A percentile compares a stretch with the other conserved stretches of the same genome.
Conservation (phyloP, 2,888 invertebrate genomes). For the Trimorus sp. region DNA sequence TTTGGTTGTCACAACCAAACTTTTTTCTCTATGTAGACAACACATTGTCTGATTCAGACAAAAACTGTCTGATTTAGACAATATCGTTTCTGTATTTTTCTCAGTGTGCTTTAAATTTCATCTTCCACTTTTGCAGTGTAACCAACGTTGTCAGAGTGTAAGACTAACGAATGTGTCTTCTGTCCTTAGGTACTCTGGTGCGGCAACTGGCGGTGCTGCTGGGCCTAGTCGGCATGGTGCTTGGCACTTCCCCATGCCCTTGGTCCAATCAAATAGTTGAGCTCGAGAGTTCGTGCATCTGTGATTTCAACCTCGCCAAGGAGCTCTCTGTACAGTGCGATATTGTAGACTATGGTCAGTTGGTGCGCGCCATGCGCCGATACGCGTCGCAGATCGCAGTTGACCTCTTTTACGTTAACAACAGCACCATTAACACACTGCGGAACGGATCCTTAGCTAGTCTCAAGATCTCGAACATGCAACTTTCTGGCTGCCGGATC, state of each 20-base stretch:
- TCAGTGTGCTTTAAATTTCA: no score
- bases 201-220: slow-evolving; percentile 69
- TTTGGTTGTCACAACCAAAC: no score
- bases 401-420: slow-evolving; percentile 94
- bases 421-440: slow-evolving; percentile 89
- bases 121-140: no score
- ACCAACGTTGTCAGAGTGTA: no score
- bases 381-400: slow-evolving; percentile 85
- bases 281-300: slow-evolving; percentile 92
- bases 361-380: slow-evolving; percentile 88
- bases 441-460: slow-evolving; percentile 87
- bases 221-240: slow-evolving; percentile 61
- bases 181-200: slow-evolving; percentile 18
- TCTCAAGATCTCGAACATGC: slow-evolving; percentile 90
- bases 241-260: slow-evolving; percentile 88
- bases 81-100: no score
- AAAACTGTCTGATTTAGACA: no score
- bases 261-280: slow-evolving; percentile 89
- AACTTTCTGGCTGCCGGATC: slow-evolving; percentile 92
- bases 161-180: no score
- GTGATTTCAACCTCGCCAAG: slow-evolving; percentile 92
- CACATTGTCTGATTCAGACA: no score
- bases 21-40: no score
- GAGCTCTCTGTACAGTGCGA: slow-evolving; percentile 95
- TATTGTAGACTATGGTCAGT: slow-evolving; percentile 90